phyloP scores from a whole-genome alignment of 64 coral and sea anemone genomes.

The Exaiptasia diaphana region DNA sequence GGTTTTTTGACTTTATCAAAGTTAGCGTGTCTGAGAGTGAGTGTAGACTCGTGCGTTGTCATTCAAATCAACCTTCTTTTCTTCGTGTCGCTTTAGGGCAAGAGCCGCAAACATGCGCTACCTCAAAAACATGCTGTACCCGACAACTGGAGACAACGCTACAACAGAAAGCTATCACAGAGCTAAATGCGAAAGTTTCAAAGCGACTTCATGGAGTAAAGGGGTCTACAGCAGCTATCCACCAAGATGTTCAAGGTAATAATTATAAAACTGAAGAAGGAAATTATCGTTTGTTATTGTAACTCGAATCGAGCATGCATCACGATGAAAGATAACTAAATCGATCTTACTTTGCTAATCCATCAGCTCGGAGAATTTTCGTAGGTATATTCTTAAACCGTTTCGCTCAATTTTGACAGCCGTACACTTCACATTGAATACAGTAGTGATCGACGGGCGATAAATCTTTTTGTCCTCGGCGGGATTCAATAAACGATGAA shows the following conservation, averaged over 20 bases:
- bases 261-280: neutral
- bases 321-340: neutral
- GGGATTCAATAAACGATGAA: too few species aligned
- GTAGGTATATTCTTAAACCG: neutral
- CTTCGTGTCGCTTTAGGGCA: neutral
- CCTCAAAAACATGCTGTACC: neutral
- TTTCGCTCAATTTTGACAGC: neutral
- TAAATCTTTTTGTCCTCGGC: too few species aligned
- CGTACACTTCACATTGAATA: neutral
- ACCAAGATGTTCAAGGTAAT: neutral
- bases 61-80: neutral
- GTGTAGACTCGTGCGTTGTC: neutral
- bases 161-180: neutral
- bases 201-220: neutral
- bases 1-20: neutral
- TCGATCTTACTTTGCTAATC: neutral
- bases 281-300: neutral
- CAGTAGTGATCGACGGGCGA: neutral
- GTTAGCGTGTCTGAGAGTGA: neutral
- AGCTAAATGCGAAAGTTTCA: neutral
- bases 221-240: neutral
- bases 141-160: neutral
- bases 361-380: too few species aligned
- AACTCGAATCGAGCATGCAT: neutral
- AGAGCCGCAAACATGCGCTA: slow-evolving; percentile 5